Evolutionary conservation across 2,888 invertebrate species (phyloP).

Genomic region (Horisme vitalbata): DNA sequence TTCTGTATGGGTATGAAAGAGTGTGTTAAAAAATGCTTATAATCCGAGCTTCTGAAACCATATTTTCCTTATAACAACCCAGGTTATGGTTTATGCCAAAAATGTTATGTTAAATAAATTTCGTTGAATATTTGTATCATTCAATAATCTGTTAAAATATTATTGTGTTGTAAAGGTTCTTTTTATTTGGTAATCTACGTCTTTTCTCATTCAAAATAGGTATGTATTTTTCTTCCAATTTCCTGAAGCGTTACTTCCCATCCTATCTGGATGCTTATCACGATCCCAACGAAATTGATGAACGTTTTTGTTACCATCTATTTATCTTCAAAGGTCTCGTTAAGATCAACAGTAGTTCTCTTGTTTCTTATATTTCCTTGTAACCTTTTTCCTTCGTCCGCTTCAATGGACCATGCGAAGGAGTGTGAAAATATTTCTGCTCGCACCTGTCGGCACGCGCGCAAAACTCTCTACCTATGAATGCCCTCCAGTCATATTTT

Average conservation of each 20-base stretch:
- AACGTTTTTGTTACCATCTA: constrained; percentile 37
- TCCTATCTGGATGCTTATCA: constrained; percentile 30
- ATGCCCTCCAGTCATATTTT: constrained; percentile 62
- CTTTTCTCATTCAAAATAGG: constrained; percentile 20
- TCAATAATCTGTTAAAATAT: too few relatives aligned
- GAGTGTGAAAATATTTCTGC: constrained; percentile 49
- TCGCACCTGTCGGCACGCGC: constrained; percentile 64
- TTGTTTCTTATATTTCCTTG: constrained; percentile 48
- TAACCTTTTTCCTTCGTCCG: constrained; percentile 46
- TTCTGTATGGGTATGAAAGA: too few relatives aligned
- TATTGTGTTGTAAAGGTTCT: too few relatives aligned
- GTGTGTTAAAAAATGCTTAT: too few relatives aligned
- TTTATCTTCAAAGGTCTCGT: constrained; percentile 40
- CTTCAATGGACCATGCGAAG: constrained; percentile 33
- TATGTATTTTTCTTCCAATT: constrained; percentile 23
- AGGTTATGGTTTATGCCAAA: too few relatives aligned
- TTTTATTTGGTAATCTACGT: constrained; percentile 4
- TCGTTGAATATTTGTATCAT: too few relatives aligned
- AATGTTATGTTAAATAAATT: too few relatives aligned
- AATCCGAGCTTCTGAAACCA: too few relatives aligned
- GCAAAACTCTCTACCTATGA: constrained; percentile 52
- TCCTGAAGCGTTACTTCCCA: constrained; percentile 23
- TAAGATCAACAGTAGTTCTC: constrained; percentile 34
- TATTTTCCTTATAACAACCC: too few relatives aligned
- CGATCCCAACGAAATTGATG: constrained; percentile 42